phyloP scores from a whole-genome alignment of 2,888 invertebrate species.

The Drosophila dives region DNA sequence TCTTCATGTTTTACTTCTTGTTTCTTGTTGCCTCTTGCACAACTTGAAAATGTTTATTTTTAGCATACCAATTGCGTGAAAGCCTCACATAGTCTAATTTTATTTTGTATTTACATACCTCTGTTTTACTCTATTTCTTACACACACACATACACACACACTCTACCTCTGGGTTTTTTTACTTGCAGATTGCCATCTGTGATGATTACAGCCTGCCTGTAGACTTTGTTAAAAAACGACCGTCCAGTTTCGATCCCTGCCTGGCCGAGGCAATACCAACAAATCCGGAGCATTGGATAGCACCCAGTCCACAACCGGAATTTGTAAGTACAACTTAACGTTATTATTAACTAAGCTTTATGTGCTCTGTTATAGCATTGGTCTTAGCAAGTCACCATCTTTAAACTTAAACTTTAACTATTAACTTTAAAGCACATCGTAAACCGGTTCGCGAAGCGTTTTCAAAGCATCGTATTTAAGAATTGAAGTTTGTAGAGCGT shows the following conservation, averaged over 20 bases:
- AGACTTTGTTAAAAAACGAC: constrained; percentile 91
- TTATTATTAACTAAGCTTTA: constrained; percentile 3
- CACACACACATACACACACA: neutral
- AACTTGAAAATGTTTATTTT: constrained; percentile 62
- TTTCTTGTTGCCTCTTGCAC: constrained; percentile 16
- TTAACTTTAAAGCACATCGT: neutral
- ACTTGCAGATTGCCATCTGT: constrained; percentile 91
- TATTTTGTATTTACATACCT: neutral
- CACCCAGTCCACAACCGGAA: constrained; percentile 84
- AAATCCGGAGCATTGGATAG: constrained; percentile 84
- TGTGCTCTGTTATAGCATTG: neutral
- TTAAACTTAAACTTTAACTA: neutral
- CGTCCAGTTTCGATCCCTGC: constrained; percentile 88
- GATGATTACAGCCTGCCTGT: constrained; percentile 95
- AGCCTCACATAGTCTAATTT: constrained; percentile 2
- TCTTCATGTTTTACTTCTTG: constrained; percentile 11
- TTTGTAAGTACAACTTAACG: constrained; percentile 80
- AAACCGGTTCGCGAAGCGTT: constrained; percentile 7
- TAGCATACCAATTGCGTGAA: constrained; percentile 51
- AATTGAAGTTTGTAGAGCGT: neutral
- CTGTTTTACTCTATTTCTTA: constrained; percentile 3
- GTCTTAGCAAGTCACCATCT: neutral
- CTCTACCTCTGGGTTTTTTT: constrained; percentile 1
- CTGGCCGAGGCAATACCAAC: constrained; percentile 87
- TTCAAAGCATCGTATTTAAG: neutral